phyloP scores from a whole-genome alignment of 1,140 invertebrate species.

The Drosophila murphyi region DNA sequence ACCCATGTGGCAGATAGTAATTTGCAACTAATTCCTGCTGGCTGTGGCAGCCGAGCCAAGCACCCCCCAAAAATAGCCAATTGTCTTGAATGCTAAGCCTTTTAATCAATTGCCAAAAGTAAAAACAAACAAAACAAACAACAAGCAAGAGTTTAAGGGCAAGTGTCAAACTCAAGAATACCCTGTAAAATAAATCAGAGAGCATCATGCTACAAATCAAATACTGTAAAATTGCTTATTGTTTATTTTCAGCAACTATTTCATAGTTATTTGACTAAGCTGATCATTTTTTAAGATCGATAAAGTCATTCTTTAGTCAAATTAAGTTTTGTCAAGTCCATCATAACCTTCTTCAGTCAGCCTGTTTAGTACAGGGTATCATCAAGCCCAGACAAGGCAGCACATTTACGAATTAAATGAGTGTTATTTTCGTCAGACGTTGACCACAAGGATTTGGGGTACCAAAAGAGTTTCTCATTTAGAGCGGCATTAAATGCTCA shows the following conservation, averaged over 20 bases:
- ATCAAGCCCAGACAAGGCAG: not conserved
- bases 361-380: slow-evolving; percentile 11
- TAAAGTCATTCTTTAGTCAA: too few relatives aligned
- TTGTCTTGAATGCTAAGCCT: slow-evolving; percentile 77
- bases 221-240: not conserved
- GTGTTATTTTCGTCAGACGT: slow-evolving; percentile 41
- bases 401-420: slow-evolving; percentile 22
- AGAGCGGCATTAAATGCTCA: slow-evolving; percentile 75
- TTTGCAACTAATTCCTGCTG: slow-evolving; percentile 66
- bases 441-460: slow-evolving; percentile 54
- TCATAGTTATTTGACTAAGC: too few relatives aligned
- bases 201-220: not conserved
- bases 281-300: not conserved
- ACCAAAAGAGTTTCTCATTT: slow-evolving; percentile 67
- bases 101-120: slow-evolving; percentile 78
- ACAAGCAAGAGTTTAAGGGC: not conserved
- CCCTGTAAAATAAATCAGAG: not conserved
- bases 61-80: slow-evolving; percentile 52
- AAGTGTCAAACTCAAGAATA: not conserved
- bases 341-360: not conserved
- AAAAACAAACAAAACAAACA: slow-evolving; percentile 35
- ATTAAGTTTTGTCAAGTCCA: not conserved
- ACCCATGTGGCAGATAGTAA: slow-evolving; percentile 54
- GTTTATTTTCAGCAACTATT: too few relatives aligned
- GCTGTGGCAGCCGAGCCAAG: slow-evolving; percentile 17